Percentiles rank a stretch among this genome's conserved stretches.
phyloP scores from a whole-genome alignment of 2,888 invertebrate species.

The Eupithecia abbreviata region DNA sequence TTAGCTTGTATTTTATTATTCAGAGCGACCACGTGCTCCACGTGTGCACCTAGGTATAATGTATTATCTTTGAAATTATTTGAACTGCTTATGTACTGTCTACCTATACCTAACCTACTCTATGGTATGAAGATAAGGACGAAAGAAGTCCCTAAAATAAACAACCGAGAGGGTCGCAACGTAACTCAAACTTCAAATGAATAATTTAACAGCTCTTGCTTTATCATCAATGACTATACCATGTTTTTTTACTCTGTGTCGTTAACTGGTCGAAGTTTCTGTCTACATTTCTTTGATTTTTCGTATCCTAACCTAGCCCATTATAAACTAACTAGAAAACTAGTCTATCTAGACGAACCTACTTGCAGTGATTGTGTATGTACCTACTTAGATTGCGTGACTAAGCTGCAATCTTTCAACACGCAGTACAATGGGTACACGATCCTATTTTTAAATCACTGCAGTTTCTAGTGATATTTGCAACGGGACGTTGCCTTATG shows the following conservation, averaged over 20 bases:
- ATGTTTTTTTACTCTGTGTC: not conserved
- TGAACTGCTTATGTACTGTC: not conserved
- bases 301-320: not conserved
- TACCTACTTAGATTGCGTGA: constrained; percentile 34
- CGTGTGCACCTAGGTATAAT: not conserved
- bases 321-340: not conserved
- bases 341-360: not conserved
- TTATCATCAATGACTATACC: not conserved
- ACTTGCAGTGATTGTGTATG: not conserved
- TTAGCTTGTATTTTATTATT: constrained; percentile 10
- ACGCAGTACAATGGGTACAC: constrained; percentile 20
- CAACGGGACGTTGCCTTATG: constrained; percentile 22
- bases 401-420: constrained; percentile 21
- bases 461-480: constrained; percentile 41
- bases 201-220: constrained; percentile 1
- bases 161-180: not conserved
- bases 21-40: not conserved
- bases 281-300: not conserved
- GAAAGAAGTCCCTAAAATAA: not conserved
- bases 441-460: constrained; percentile 36
- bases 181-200: not conserved
- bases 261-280: not conserved
- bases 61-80: not conserved
- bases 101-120: not conserved
- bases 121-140: not conserved